Evolutionary conservation across 1,140 invertebrate species (phyloP), one percentile per base, ranked within the genome.

Genomic region (Drosophila teissieri): DNA sequence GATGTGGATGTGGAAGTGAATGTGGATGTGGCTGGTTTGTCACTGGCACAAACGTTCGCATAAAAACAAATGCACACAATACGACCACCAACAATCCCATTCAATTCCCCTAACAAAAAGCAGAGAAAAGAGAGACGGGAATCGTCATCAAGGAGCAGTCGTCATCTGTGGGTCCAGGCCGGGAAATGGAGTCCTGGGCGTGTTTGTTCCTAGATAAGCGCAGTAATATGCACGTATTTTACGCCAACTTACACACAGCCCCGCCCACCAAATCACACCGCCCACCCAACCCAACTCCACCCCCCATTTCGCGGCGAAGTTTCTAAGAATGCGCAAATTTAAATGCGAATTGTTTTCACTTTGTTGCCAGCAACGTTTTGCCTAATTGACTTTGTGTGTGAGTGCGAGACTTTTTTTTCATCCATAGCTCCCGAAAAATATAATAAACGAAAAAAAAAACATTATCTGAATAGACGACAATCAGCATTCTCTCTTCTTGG

Each of bases 221-320:
- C 84, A 79, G 88, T 88, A 88, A 88, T 88, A 88, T 88, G 83
- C 84, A 88, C 83, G 83, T 80, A 88, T 89, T 88, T 88, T 83
- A 88, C 79, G 80, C 63, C 69, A 64, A 64, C 37, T 75, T 45
- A 69, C 64, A 70, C 67, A 40, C 39, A 52, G 37, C 34, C 22
- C 53, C 42, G 39, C 45, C 40, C 40, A 14, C n/a, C 15, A 22
- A 42, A 15, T 6, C 19, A 36, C n/a, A 10, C 42, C 55, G 22
- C 22, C 22, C 22, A 24, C 22, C 22, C 8, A 12, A 12, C 48
- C 58, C 15, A 27, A n/a, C 39, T 52, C 27, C 7, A 51, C 57
- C 45, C 11, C 42, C 15, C 19, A 31, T 48, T 46, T 46, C 64
- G 55, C 44, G 53, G n/a, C 39, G 24, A 56, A 57, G 76, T 55